Base-by-base conservation (phyloP, 2,888 invertebrate species). In the Amphimallon solstitiale region DNA sequence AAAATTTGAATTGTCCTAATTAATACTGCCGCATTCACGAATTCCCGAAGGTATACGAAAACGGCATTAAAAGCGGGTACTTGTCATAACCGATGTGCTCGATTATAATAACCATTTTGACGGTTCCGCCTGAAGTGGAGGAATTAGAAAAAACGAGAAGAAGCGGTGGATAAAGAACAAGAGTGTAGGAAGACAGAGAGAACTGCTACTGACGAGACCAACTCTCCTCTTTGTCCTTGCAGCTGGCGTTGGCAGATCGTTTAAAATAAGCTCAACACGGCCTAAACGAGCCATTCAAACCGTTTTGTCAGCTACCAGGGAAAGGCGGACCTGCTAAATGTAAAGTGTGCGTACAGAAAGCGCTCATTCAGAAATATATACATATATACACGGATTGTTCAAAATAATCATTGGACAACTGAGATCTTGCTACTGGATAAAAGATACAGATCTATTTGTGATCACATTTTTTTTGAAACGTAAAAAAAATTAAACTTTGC, bases 201-300 rank as follows among this genome's bases (percentile, higher is more conserved):
- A 45, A 17, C n/a, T n/a, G n/a, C 15, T 10, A 19, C 19, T 45
- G 19, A 17, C 10, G 45, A 45, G 19, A 19, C 12, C 23, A 10
- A 17, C 17, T 35, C 51, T 34, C 17, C 35, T 67, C 72, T 71
- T 71, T 73, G 70, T 69, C 69, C 66, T 64, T 49, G 67, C 61
- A 59, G 69, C 71, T 73, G 72, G 70, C 67, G 67, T 69, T 73
- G 73, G 73, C 73, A 73, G 73, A 72, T 73, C 73, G 70, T 72
- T 73, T 72, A 72, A 72, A 73, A 72, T 72, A 71, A 73, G 73
- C 72, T 72, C 70, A 70, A 72, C 72, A 70, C 64, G 65, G 73
- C 70, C 69, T 73, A 70, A 70, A 68, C 65, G 67, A 65, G 69
- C 73, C 65, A 73, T 73, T 73, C 71, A 73, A 70, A 70, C 68